phyloP scores from a whole-genome alignment of 2,113 vertebrate genomes.

The rabbit (Oryctolagus cuniculus) region DNA sequence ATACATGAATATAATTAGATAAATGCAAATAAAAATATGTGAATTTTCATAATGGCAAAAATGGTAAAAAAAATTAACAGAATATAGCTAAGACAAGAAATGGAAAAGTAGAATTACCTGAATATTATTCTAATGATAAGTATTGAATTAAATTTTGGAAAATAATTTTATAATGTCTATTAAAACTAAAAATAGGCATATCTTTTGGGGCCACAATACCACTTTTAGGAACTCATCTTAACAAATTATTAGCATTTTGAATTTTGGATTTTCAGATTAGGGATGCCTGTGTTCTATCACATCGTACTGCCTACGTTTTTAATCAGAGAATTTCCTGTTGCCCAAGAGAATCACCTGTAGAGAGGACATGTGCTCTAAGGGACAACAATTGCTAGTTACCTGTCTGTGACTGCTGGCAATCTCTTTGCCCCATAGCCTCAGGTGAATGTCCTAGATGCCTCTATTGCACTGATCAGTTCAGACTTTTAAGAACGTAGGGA shows the following conservation, averaged over 20 bases:
- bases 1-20: background rate
- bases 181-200: slow-evolving; percentile 48
- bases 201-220: background rate
- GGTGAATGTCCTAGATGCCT: background rate
- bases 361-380: background rate
- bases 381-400: background rate
- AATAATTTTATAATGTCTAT: slow-evolving; percentile 40
- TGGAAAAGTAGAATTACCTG: background rate
- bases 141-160: slow-evolving; percentile 15
- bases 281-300: background rate
- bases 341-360: background rate
- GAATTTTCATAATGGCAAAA: slow-evolving; percentile 14
- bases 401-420: background rate
- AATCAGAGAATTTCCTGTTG: background rate
- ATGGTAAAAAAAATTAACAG: background rate
- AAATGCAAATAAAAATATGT: slow-evolving; percentile 54
- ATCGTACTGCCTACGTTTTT: background rate
- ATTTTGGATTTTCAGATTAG: too few relatives aligned
- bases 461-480: background rate
- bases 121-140: slow-evolving; percentile 32
- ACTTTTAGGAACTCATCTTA: background rate
- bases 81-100: background rate
- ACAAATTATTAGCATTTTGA: background rate
- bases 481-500: background rate
- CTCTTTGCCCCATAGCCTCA: background rate